Percentiles rank a stretch among this genome's conserved stretches.
phyloP scores from a whole-genome alignment of 2,888 invertebrate species.

The Hyppa rectilinea region DNA sequence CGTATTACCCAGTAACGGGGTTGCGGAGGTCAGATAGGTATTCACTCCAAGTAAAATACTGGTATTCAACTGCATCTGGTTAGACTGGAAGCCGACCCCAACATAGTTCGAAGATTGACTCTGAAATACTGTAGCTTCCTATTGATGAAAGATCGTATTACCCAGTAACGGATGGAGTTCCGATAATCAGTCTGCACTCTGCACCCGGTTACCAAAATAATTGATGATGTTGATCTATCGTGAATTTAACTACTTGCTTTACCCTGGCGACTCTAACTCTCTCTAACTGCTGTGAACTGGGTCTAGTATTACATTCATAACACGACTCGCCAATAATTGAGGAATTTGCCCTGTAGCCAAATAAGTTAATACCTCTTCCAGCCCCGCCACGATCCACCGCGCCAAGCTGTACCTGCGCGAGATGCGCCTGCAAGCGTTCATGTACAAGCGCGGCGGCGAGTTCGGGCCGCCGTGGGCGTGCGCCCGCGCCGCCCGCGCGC shows the following conservation, averaged over 20 bases:
- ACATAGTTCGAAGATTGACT: too few relatives aligned
- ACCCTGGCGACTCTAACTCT: not conserved
- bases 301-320: not conserved
- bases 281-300: not conserved
- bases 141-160: too few relatives aligned
- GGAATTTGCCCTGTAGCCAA: not conserved
- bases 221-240: too few relatives aligned
- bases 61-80: too few relatives aligned
- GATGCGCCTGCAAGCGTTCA: constrained; percentile 96
- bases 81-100: too few relatives aligned
- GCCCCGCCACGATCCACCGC: constrained; percentile 85
- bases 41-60: too few relatives aligned
- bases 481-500: constrained; percentile 82
- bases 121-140: too few relatives aligned
- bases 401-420: constrained; percentile 92
- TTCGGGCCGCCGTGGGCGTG: constrained; percentile 94
- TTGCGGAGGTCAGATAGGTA: too few relatives aligned
- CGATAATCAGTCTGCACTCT: too few relatives aligned
- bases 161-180: too few relatives aligned
- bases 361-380: constrained; percentile 60
- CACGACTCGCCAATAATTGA: not conserved
- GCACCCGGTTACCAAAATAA: too few relatives aligned
- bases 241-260: not conserved
- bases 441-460: constrained; percentile 94
- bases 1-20: too few relatives aligned